Percentiles rank a stretch among this genome's conserved stretches.
These are phyloP conservation scores for Megaustenia siamemsis DNA, from an alignment of 2,888 invertebrate genomes.

Conservation along the genomic window DNA sequence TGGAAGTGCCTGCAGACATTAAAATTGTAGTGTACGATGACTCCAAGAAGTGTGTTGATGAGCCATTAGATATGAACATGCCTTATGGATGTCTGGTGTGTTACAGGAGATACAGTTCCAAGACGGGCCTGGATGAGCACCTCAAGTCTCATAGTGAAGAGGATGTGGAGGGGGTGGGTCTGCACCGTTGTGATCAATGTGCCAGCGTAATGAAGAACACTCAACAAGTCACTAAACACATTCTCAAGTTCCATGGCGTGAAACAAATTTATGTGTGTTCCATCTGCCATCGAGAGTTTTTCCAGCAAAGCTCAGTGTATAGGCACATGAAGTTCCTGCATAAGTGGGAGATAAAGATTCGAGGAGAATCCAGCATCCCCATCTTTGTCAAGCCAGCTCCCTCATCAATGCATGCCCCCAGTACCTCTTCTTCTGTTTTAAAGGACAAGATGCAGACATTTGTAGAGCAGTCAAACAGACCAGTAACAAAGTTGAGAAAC, in stretches of 20 bases:
- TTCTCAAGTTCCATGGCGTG: conserved; percentile 48
- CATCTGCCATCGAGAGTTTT: conserved; percentile 52
- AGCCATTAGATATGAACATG: neutral
- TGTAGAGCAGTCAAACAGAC: neutral
- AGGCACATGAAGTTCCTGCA: conserved; percentile 54
- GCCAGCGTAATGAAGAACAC: conserved; percentile 50
- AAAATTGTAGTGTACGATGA: conserved; percentile 33
- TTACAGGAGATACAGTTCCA: neutral
- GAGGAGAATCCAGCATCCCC: conserved; percentile 51
- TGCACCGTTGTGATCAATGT: conserved; percentile 50
- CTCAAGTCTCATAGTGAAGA: conserved; percentile 45
- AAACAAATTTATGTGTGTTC: conserved; percentile 45
- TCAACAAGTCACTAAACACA: conserved; percentile 50
- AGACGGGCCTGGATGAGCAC: conserved; percentile 30
- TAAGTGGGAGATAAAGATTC: conserved; percentile 55
- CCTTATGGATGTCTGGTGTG: conserved; percentile 39
- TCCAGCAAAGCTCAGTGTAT: conserved; percentile 49
- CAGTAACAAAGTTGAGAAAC: neutral
- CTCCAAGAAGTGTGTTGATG: conserved; percentile 16
- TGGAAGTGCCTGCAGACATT: too few relatives aligned
- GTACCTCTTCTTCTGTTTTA: neutral
- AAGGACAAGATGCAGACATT: neutral
- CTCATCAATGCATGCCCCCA: conserved; percentile 21
- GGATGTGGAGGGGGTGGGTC: conserved; percentile 47
- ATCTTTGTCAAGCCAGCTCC: conserved; percentile 48